These are phyloP conservation scores for Falco rusticolus DNA, from an alignment of 2,797 vertebrate genomes.

Conservation along the genomic window DNA sequence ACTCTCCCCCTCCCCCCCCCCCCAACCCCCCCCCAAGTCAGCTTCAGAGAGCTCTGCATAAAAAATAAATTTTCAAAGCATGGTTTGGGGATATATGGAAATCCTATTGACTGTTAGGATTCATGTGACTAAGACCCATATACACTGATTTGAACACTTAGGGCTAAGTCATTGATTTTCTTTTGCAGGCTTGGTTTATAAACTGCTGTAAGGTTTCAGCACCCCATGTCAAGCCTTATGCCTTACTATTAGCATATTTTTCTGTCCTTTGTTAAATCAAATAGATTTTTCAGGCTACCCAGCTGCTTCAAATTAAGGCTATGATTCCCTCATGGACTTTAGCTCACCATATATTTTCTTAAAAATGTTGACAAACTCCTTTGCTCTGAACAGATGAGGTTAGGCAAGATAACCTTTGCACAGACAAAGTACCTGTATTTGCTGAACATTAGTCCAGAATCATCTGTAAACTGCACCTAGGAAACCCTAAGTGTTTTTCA, in stretches of 20 bases:
- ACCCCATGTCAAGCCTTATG: not conserved
- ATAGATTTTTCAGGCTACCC: not conserved
- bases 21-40: not conserved
- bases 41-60: not conserved
- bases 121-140: not conserved
- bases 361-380: not conserved
- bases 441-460: not conserved
- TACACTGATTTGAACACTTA: not conserved
- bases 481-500: not conserved
- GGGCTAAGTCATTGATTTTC: slow-evolving; percentile 11
- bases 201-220: not conserved
- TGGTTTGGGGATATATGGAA: not conserved
- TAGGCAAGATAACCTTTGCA: slow-evolving; percentile 2
- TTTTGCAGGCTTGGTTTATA: not conserved
- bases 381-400: not conserved
- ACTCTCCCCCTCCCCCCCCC: not conserved
- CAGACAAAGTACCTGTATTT: not conserved
- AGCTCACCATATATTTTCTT: slow-evolving; percentile 25
- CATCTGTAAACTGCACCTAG: not conserved
- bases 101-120: slow-evolving; percentile 10
- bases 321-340: not conserved
- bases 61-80: not conserved
- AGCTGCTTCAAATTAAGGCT: not conserved
- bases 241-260: slow-evolving; percentile 25
- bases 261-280: slow-evolving; percentile 19